These are phyloP conservation scores for Pyxicephalus adspersus DNA, from an alignment of 2,113 vertebrate genomes.

Conservation along the genomic window DNA sequence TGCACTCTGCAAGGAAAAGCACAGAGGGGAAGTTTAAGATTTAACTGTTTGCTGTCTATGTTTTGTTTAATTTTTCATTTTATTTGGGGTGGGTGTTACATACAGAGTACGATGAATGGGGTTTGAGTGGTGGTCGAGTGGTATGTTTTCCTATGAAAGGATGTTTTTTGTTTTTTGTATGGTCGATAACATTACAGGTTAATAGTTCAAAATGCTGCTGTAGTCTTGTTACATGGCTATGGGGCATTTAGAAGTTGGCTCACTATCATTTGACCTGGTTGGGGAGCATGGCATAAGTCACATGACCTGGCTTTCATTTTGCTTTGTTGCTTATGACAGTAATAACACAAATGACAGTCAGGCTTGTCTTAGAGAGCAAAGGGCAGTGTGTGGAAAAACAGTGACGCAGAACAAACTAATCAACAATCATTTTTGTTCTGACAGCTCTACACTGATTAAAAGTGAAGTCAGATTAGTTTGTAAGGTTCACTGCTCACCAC, in stretches of 20 bases:
- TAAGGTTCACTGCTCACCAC: too few species aligned
- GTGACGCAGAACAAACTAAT: too few species aligned
- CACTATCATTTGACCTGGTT: neutral
- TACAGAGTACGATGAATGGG: conserved; percentile 43
- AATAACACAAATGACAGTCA: too few species aligned
- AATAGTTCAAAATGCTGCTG: conserved; percentile 39
- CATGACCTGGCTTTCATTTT: neutral
- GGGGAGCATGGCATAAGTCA: conserved; percentile 14
- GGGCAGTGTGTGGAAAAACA: too few species aligned
- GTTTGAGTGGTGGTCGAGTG: conserved; percentile 17
- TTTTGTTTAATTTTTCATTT: conserved; percentile 64
- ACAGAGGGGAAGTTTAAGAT: conserved; percentile 69
- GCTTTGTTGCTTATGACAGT: neutral
- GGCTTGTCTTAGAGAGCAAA: too few species aligned
- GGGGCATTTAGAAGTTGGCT: neutral
- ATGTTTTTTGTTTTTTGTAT: conserved; percentile 30
- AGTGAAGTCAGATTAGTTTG: too few species aligned
- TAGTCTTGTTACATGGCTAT: conserved; percentile 29
- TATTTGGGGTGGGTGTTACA: conserved; percentile 50
- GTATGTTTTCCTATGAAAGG: conserved; percentile 28
- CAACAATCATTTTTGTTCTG: too few species aligned
- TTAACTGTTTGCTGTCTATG: conserved; percentile 73
- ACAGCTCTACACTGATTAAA: too few species aligned
- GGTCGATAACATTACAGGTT: conserved; percentile 35
- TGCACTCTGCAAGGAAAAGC: conserved; percentile 98